These are phyloP conservation scores for Leptoteleia sp. DNA, from an alignment of 1,140 invertebrate species.

Conservation along the genomic window DNA sequence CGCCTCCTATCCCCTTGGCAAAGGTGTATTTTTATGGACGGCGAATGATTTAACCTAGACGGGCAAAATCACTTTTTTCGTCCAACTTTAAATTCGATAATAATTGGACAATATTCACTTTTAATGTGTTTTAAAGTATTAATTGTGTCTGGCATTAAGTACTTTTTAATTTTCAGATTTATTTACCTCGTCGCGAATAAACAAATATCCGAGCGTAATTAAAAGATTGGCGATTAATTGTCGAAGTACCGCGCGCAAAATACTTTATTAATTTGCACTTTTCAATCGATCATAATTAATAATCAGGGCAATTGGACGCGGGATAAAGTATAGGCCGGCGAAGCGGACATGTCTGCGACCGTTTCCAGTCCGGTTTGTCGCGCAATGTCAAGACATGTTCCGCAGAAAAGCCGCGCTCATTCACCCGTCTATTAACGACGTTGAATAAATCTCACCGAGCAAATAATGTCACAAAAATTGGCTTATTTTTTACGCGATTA, in stretches of 20 bases:
- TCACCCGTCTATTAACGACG: conserved; percentile 4
- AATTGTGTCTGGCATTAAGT: conserved; percentile 6
- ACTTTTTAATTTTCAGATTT: background rate
- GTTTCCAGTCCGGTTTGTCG: conserved; percentile 30
- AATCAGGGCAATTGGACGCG: conserved; percentile 73
- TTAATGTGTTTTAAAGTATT: conserved; percentile 19
- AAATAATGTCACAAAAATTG: background rate
- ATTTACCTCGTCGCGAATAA: conserved; percentile 1
- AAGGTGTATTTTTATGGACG: no score
- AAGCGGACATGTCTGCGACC: conserved; percentile 21
- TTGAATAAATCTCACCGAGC: no score
- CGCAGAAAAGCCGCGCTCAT: conserved; percentile 2
- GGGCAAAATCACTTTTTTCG: no score
- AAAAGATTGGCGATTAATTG: conserved; percentile 8
- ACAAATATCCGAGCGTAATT: background rate
- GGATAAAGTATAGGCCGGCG: conserved; percentile 29
- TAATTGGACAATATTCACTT: conserved; percentile 15
- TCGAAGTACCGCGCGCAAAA: background rate
- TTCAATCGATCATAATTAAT: conserved; percentile 32
- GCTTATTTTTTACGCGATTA: background rate
- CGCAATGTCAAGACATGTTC: conserved; percentile 32
- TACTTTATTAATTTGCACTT: conserved; percentile 22
- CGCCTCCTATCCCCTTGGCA: no score
- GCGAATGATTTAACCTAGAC: no score
- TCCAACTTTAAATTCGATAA: no score